phyloP scores from a whole-genome alignment of 92 coral and sea anemone genomes.

The Porites rus region DNA sequence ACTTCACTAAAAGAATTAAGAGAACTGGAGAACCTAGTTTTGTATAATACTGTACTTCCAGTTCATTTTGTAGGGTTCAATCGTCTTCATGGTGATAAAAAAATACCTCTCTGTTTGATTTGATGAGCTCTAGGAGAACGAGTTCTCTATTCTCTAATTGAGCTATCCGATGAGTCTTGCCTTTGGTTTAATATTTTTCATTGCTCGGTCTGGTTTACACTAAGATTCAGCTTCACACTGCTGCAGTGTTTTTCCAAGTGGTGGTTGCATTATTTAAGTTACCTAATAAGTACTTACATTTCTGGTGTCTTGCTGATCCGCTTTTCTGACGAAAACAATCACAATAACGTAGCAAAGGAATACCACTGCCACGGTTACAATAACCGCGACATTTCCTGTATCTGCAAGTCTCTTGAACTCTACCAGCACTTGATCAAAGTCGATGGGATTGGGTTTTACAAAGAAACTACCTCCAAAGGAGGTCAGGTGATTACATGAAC shows the following conservation, averaged over 20 bases:
- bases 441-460: constrained; percentile 62
- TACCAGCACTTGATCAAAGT: constrained; percentile 49
- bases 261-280: not conserved
- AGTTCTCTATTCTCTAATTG: no score
- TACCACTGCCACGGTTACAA: constrained; percentile 41
- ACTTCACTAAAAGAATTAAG: no score
- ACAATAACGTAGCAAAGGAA: constrained; percentile 28
- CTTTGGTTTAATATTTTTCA: no score
- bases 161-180: no score
- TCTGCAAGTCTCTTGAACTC: constrained; percentile 38
- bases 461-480: constrained; percentile 58
- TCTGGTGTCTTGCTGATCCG: constrained; percentile 21
- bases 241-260: not conserved
- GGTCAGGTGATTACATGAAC: constrained; percentile 47
- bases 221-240: not conserved
- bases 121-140: no score
- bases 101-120: no score
- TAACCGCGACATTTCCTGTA: constrained; percentile 57
- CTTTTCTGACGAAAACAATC: constrained; percentile 34
- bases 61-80: no score
- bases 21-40: no score
- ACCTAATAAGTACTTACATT: constrained; percentile 36
- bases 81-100: no score
- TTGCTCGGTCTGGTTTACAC: not conserved
- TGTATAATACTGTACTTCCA: no score